These are phyloP conservation scores for Nebria brevicollis DNA, from an alignment of 2,888 invertebrate genomes.

Conservation along the genomic window DNA sequence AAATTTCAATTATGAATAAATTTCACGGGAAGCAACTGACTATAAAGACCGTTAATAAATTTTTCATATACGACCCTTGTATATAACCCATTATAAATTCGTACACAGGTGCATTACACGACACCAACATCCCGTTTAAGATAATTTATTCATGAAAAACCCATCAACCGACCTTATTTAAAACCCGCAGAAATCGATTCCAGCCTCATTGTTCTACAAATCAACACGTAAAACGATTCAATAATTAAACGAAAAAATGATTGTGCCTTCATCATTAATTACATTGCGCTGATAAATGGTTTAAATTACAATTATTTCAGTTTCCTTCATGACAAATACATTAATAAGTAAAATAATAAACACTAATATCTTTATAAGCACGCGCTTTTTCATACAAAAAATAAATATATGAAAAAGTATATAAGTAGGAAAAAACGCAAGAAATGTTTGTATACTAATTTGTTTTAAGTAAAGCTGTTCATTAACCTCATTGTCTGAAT, in stretches of 20 bases:
- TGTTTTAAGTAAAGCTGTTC: not conserved
- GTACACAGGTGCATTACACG: not conserved
- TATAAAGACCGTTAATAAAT: not conserved
- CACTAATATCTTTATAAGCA: no score
- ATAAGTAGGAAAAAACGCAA: no score
- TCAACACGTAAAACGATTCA: not conserved
- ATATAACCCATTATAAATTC: not conserved
- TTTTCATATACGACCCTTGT: not conserved
- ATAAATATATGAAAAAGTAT: no score
- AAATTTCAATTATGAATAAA: not conserved
- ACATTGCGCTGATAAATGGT: not conserved
- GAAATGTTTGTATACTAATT: not conserved
- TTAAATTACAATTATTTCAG: no score
- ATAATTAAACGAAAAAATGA: not conserved
- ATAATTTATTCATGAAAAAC: not conserved
- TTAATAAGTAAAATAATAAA: no score
- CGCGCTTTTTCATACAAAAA: no score
- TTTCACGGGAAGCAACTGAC: not conserved
- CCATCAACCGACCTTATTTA: not conserved
- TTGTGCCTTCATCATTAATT: not conserved
- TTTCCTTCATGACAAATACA: no score
- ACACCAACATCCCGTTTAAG: not conserved
- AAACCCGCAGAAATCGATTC: not conserved
- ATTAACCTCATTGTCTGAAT: not conserved
- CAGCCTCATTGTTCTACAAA: not conserved